Evolutionary conservation across 2,888 invertebrate species (phyloP), one percentile per base, ranked within the genome.

Genomic region (Pyrochroa serraticornis): DNA sequence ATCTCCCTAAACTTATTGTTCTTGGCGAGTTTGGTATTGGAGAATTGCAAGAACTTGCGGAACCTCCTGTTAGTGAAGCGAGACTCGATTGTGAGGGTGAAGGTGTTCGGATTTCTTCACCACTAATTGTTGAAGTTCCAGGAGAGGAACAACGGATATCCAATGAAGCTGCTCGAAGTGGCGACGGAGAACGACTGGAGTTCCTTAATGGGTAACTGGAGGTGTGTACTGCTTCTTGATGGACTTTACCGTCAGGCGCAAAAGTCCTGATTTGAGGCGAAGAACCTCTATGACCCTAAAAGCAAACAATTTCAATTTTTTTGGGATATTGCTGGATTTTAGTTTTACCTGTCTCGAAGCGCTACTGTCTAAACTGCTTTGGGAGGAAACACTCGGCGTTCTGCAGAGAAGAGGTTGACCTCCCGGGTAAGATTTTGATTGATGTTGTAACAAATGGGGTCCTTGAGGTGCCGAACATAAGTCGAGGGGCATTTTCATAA

Each of bases 251-350:
- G 73, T 92, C 92, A 0, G 92, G 92, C 12, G 90, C 91, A 70
- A 90, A 92, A 0, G 92, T 90, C 63, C 92, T 85, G 66, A 92
- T 92, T 65, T 92, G 92, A 0, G 92, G 92, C 0, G 92, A 92
- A 0, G 91, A 91, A 6, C 91, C 91, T 36, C 92, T 88, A 72
- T 91, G 91, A 66, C 87, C 86, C 85, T 87, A 78, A 39, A 59
- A 61, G n/a, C n/a, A n/a, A 13, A 43, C 32, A 30, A 34, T 30
- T 35, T 30, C 42, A 30, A n/a, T 30, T 36, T 33, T 50, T 30
- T 10, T 7, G 12, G 31, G 30, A 13, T 7, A 31, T 14, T 34
- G n/a, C 13, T 33, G 9, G 8, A 13, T 35, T 13, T 47, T 47
- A 35, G 46, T 7, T 56, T 60, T 55, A 76, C 76, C 65, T 74